Percentiles rank a stretch among this genome's conserved stretches.
phyloP scores from a whole-genome alignment of 1,140 invertebrate genomes.

The Brachionus angularis region DNA sequence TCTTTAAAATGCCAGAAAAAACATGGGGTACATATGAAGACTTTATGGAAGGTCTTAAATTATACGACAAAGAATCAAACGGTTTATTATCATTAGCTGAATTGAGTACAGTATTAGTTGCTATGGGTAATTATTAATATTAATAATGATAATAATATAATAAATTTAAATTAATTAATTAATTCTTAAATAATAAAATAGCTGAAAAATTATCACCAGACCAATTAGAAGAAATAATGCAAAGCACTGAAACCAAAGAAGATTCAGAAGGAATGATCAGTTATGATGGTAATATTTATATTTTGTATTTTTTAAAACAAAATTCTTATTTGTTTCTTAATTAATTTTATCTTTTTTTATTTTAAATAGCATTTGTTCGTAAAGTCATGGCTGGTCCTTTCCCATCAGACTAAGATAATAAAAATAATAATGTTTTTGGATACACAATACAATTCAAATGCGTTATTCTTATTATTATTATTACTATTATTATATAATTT shows the following conservation, averaged over 20 bases:
- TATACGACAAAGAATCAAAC: slow-evolving; percentile 44
- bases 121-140: slow-evolving; percentile 17
- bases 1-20: slow-evolving; percentile 44
- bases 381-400: slow-evolving; percentile 44
- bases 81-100: slow-evolving; percentile 42
- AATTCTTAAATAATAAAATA: neutral
- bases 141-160: neutral
- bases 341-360: slow-evolving; percentile 12
- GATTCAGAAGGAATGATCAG: slow-evolving; percentile 44
- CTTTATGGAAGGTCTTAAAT: slow-evolving; percentile 45
- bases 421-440: too few relatives aligned
- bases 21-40: slow-evolving; percentile 44
- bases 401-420: slow-evolving; percentile 18
- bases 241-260: slow-evolving; percentile 39
- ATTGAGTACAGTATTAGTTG: slow-evolving; percentile 42
- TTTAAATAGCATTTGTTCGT: slow-evolving; percentile 42
- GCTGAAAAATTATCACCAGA: slow-evolving; percentile 42
- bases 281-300: slow-evolving; percentile 17
- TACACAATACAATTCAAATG: too few relatives aligned
- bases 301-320: neutral
- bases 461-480: too few relatives aligned
- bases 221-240: slow-evolving; percentile 42
- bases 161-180: neutral
- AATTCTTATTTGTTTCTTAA: too few relatives aligned
- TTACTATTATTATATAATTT: too few relatives aligned